Conservation (phyloP, 2,797 vertebrate species). For the Tenualosa thibaudeaui region DNA sequence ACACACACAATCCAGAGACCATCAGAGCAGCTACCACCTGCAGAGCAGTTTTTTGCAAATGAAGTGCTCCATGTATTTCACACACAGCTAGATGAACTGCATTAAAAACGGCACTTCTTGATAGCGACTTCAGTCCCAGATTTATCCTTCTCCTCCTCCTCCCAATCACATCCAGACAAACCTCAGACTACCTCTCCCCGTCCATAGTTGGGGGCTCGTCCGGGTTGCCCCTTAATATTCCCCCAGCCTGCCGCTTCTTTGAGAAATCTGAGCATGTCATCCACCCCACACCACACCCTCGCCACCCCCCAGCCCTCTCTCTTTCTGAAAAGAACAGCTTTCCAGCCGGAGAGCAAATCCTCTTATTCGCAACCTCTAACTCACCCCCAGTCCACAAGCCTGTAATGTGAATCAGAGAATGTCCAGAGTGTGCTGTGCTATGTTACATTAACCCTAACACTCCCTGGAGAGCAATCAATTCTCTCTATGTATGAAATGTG, state of each 20-base stretch:
- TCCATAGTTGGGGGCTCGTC: not conserved
- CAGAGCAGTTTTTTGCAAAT: not conserved
- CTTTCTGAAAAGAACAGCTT: constrained; percentile 24
- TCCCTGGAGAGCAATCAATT: constrained; percentile 18
- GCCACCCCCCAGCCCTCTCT: not conserved
- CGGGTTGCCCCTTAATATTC: not conserved
- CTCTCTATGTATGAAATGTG: not conserved
- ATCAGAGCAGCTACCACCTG: constrained; percentile 6
- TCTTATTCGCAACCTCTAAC: constrained; percentile 16
- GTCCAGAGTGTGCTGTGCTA: constrained; percentile 2
- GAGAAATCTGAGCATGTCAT: constrained; percentile 4
- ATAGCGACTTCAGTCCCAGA: not conserved
- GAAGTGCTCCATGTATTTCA: not conserved
- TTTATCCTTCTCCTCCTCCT: not conserved
- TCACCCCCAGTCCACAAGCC: constrained; percentile 17
- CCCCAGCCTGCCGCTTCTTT: not conserved
- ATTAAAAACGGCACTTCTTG: not conserved
- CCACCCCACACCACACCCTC: not conserved
- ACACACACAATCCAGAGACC: not conserved
- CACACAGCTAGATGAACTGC: not conserved
- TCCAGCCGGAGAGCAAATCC: constrained; percentile 18
- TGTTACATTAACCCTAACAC: constrained; percentile 15
- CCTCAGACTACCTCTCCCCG: not conserved
- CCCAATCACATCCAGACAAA: not conserved
- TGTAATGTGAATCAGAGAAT: constrained; percentile 18